Percentiles rank a stretch among this genome's conserved stretches.
phyloP scores from a whole-genome alignment of 1,140 invertebrate species.

The Prorops nasuta region DNA sequence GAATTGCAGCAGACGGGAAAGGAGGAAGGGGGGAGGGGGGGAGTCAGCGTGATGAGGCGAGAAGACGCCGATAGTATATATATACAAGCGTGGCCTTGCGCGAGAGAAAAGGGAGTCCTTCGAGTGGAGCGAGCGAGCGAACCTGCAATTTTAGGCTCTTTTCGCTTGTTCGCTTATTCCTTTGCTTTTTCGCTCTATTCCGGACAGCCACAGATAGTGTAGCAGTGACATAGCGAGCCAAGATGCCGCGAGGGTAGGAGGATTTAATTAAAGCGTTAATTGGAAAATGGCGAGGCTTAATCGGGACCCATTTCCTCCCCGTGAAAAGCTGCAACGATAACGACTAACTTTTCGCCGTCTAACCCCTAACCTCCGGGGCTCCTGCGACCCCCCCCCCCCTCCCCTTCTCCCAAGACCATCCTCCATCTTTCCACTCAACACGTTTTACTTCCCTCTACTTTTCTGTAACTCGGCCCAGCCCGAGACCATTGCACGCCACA shows the following conservation, averaged over 20 bases:
- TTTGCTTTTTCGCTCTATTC: not conserved
- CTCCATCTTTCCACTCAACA: not conserved
- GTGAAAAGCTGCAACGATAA: conserved; percentile 47
- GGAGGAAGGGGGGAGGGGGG: conserved; percentile 3
- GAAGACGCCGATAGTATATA: no score
- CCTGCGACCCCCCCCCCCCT: not conserved
- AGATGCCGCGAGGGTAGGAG: conserved; percentile 12
- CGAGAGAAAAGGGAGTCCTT: no score
- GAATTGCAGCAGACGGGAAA: conserved; percentile 17
- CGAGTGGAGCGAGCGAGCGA: no score
- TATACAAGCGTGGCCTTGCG: no score
- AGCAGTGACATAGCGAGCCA: not conserved
- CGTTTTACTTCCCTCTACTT: no score
- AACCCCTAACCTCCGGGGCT: conserved; percentile 24
- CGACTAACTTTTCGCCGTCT: conserved; percentile 40
- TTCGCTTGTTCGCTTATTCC: conserved; percentile 4
- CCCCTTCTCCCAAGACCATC: not conserved
- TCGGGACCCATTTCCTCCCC: conserved; percentile 40
- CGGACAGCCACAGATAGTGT: not conserved
- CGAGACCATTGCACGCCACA: no score
- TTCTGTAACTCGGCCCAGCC: no score
- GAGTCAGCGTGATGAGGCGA: no score
- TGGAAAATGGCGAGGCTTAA: conserved; percentile 49
- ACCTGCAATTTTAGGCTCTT: conserved; percentile 20
- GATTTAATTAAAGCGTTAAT: conserved; percentile 50